These are phyloP conservation scores for Ceriagrion tenellum DNA, from an alignment of 2,888 invertebrate genomes.

Conservation along the genomic window DNA sequence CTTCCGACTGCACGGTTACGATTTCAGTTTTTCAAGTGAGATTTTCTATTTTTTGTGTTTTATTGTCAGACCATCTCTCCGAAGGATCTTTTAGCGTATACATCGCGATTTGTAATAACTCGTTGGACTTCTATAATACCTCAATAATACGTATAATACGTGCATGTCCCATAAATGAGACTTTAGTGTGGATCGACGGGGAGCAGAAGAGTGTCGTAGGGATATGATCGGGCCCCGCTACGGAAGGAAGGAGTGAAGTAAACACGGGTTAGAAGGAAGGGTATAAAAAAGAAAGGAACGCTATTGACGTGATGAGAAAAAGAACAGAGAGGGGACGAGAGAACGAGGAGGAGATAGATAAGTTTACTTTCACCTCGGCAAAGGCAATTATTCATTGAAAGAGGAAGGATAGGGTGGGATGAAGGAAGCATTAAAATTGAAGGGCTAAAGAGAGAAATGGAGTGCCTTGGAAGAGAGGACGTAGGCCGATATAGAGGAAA, in stretches of 20 bases:
- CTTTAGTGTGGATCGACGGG: neutral
- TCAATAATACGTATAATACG: too few species aligned
- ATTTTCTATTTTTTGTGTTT: too few species aligned
- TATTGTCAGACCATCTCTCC: too few species aligned
- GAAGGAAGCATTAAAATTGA: conserved; percentile 68
- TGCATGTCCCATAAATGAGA: too few species aligned
- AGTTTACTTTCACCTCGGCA: conserved; percentile 71
- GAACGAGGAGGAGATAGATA: conserved; percentile 79
- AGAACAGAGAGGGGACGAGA: conserved; percentile 44
- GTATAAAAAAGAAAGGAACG: conserved; percentile 71
- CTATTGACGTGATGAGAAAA: conserved; percentile 66
- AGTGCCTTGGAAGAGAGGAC: neutral
- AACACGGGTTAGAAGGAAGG: conserved; percentile 70
- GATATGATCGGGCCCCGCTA: neutral
- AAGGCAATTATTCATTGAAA: conserved; percentile 71
- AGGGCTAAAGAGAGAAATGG: neutral
- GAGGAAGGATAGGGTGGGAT: conserved; percentile 72
- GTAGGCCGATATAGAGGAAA: neutral
- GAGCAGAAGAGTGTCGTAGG: neutral
- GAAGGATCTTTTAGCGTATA: too few species aligned
- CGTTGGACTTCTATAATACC: too few species aligned
- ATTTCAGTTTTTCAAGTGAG: too few species aligned
- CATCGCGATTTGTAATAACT: too few species aligned
- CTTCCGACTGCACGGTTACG: too few species aligned
- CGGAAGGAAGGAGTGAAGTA: too few species aligned